Evolutionary conservation across 2,888 invertebrate genomes (phyloP).

Genomic region (Octodonta nipae): DNA sequence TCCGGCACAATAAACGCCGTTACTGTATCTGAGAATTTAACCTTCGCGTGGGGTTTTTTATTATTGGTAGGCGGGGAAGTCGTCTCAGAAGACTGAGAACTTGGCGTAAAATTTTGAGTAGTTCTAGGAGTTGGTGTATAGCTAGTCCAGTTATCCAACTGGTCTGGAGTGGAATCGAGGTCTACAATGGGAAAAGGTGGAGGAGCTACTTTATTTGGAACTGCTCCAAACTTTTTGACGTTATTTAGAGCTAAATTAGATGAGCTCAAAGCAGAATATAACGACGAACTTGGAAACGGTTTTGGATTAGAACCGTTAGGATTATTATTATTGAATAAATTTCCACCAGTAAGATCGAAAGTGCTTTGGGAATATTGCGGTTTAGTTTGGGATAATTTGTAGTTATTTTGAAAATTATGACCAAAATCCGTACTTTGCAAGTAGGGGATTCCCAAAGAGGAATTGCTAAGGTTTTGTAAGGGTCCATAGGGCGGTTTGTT

Average conservation of each 20-base stretch:
- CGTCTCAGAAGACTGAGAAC: slow-evolving; percentile 2
- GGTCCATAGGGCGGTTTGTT: slow-evolving; percentile 20
- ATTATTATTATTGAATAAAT: neutral
- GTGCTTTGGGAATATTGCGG: neutral
- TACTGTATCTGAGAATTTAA: slow-evolving; percentile 75
- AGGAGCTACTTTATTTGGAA: slow-evolving; percentile 9
- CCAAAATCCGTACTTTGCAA: slow-evolving; percentile 9
- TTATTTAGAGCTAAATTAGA: slow-evolving; percentile 10
- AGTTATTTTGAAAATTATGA: slow-evolving; percentile 4
- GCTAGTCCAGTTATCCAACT: neutral
- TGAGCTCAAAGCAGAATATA: slow-evolving; percentile 10
- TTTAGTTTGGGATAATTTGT: neutral
- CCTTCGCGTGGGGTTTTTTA: slow-evolving; percentile 53
- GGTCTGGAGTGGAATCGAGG: slow-evolving; percentile 3
- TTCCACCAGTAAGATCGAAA: neutral
- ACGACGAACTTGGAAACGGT: slow-evolving; percentile 5
- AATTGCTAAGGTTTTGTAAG: slow-evolving; percentile 2
- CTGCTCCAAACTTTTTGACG: slow-evolving; percentile 11
- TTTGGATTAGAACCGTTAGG: slow-evolving; percentile 7
- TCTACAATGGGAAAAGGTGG: slow-evolving; percentile 13
- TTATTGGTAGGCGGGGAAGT: slow-evolving; percentile 5
- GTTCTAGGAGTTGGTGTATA: no score
- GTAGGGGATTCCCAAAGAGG: slow-evolving; percentile 15
- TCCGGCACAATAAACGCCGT: slow-evolving; percentile 68
- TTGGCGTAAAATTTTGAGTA: neutral